A percentile compares a stretch with the other conserved stretches of the same genome.
Conservation (phyloP, 30 jellyfish, hydroid and myxozoan species). For the Chrysaora quinquecirrha region DNA sequence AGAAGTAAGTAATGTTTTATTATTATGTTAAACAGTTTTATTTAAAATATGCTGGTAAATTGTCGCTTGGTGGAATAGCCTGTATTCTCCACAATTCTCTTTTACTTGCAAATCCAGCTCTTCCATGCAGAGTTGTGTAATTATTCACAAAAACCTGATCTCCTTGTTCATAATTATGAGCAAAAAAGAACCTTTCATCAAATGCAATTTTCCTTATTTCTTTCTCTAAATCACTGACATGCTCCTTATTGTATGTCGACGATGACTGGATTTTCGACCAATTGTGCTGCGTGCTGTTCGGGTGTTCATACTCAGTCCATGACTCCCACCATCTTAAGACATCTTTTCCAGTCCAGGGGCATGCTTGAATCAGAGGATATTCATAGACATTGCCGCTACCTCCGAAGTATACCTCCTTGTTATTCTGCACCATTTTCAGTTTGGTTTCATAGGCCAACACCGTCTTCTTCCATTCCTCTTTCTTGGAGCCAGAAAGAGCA, state of each 20-base stretch:
- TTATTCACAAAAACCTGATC: constrained; percentile 63
- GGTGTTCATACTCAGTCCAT: constrained; percentile 35
- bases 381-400: constrained; percentile 28
- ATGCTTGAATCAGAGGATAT: constrained; percentile 37
- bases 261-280: constrained; percentile 12
- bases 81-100: constrained; percentile 67
- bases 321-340: constrained; percentile 50
- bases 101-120: constrained; percentile 22
- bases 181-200: constrained; percentile 50
- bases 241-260: neutral
- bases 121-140: constrained; percentile 59
- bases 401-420: constrained; percentile 46
- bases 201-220: constrained; percentile 24
- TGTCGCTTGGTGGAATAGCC: constrained; percentile 51
- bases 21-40: too few relatives aligned
- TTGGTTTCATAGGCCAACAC: constrained; percentile 9
- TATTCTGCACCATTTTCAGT: neutral
- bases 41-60: constrained; percentile 27
- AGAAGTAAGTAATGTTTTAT: too few relatives aligned
- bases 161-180: constrained; percentile 47
- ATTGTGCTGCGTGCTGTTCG: constrained; percentile 36
- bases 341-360: constrained; percentile 66
- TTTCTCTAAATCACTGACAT: constrained; percentile 24
- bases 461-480: constrained; percentile 43
- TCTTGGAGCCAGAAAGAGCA: constrained; percentile 24